Evolutionary conservation across 2,888 invertebrate species (phyloP).

Genomic region (Dicranocentrus wangi): DNA sequence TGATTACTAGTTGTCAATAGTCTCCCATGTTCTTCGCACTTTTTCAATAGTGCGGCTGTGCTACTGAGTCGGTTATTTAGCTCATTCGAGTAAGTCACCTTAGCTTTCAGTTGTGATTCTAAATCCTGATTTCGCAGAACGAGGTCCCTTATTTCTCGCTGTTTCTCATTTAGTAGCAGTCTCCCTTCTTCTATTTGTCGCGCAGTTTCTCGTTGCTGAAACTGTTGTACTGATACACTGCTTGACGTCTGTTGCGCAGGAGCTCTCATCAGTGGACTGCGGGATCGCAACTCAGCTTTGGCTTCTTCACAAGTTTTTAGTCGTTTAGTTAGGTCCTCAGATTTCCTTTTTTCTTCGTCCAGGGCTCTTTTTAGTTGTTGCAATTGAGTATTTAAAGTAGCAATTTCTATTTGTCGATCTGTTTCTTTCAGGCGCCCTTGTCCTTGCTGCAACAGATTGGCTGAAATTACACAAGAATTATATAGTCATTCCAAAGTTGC

Average conservation of each 20-base stretch:
- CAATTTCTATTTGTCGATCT: constrained; percentile 54
- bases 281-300: constrained; percentile 30
- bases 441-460: constrained; percentile 5
- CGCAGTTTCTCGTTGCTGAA: constrained; percentile 33
- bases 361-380: constrained; percentile 39
- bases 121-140: neutral
- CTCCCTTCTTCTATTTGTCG: constrained; percentile 42
- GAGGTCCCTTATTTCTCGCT: constrained; percentile 30
- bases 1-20: constrained; percentile 25
- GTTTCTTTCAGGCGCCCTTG: constrained; percentile 49
- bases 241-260: constrained; percentile 31
- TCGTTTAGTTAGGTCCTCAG: constrained; percentile 15
- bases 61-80: constrained; percentile 29
- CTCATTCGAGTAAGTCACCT: constrained; percentile 12
- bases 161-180: constrained; percentile 23
- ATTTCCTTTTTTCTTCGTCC: constrained; percentile 37
- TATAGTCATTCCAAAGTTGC: too few species aligned
- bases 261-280: constrained; percentile 25
- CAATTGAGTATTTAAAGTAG: constrained; percentile 63
- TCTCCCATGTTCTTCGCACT: constrained; percentile 49
- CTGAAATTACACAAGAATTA: too few species aligned
- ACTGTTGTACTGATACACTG: constrained; percentile 24
- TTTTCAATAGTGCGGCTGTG: constrained; percentile 17
- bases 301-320: constrained; percentile 32
- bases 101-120: constrained; percentile 1